These are phyloP conservation scores for Acronicta leporina DNA, from an alignment of 2,888 invertebrate species.

Conservation along the genomic window DNA sequence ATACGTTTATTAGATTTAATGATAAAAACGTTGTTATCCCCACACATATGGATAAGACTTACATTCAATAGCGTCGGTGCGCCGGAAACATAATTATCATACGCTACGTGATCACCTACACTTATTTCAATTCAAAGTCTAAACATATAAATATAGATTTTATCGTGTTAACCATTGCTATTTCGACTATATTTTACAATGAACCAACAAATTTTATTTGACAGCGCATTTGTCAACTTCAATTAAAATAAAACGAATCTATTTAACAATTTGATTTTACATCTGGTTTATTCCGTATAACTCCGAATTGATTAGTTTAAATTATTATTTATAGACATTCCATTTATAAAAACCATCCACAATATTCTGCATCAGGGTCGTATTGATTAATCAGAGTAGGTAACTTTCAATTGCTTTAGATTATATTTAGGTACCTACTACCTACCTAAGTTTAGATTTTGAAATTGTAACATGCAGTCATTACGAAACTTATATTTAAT, in stretches of 20 bases:
- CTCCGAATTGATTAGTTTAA: slow-evolving; percentile 10
- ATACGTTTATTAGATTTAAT: slow-evolving; percentile 59
- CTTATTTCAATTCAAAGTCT: slow-evolving; percentile 15
- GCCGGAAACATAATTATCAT: slow-evolving; percentile 38
- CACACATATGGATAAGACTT: slow-evolving; percentile 60
- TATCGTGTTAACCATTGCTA: slow-evolving; percentile 22
- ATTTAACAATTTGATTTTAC: slow-evolving; percentile 43
- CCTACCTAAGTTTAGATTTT: no score
- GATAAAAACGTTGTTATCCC: slow-evolving; percentile 55
- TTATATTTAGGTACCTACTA: no score
- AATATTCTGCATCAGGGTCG: background rate
- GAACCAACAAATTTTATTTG: slow-evolving; percentile 36
- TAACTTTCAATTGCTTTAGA: no score
- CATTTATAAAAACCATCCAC: background rate
- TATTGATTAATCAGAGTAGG: background rate
- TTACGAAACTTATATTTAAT: no score
- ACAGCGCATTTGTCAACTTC: slow-evolving; percentile 31
- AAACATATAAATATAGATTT: slow-evolving; percentile 7
- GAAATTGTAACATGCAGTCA: no score
- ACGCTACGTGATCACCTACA: slow-evolving; percentile 29
- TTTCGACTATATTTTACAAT: slow-evolving; percentile 25
- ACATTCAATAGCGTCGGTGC: slow-evolving; percentile 67
- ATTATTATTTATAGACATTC: slow-evolving; percentile 37
- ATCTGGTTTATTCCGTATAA: slow-evolving; percentile 18
- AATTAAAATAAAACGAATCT: slow-evolving; percentile 28